Base-by-base conservation (phyloP, 1,140 invertebrate genomes). In the Drosophila paulistorum region DNA sequence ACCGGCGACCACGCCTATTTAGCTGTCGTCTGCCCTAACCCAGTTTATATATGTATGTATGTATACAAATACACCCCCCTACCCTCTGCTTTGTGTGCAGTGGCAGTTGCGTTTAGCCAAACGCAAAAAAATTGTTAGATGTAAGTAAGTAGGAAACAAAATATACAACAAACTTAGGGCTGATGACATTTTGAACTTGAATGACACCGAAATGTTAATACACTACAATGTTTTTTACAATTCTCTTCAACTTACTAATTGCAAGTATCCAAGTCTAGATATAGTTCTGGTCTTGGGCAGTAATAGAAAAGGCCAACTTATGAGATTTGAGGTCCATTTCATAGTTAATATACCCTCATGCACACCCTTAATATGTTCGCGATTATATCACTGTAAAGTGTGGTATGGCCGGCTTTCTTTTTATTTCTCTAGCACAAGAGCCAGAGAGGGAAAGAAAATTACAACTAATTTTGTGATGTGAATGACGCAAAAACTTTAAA, bases 401-500 rank as follows among this genome's bases (percentile, higher is more conserved):
- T 45, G 42, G 7, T 7, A 26, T 45, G 2, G 3, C 37, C 10
- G 45, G 6, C 9, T 11, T 11, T 51, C 45, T 23, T 23, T 23
- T 17, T 51, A 17, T 51, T 23, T 51, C 45, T 20, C 2, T 23
- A 4, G 14, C n/a, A 20, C n/a, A 7, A 48, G 45, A 51, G 45
- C 30, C 30, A 30, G 30, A 30, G 30, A 1, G 5, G 6, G 6
- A 30, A 20, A 51, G 23, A 3, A 51, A 51, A 51, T 51, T 51
- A 23, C 45, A 51, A 51, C 45, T 51, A 51, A 17, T 59, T 59
- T 20, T 7, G 14, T 41, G 51, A 30, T 17, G 42, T 58, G 20
- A 39, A 14, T 51, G 42, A 51, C 30, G 60, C 33, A 60, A 68
- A 71, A 82, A 85, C 74, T 78, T 85, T 65, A 85, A 85, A 74